A percentile compares a stretch with the other conserved stretches of the same genome.
phyloP scores from a whole-genome alignment of 2,888 invertebrate genomes.

The Cyaniris semiargus region DNA sequence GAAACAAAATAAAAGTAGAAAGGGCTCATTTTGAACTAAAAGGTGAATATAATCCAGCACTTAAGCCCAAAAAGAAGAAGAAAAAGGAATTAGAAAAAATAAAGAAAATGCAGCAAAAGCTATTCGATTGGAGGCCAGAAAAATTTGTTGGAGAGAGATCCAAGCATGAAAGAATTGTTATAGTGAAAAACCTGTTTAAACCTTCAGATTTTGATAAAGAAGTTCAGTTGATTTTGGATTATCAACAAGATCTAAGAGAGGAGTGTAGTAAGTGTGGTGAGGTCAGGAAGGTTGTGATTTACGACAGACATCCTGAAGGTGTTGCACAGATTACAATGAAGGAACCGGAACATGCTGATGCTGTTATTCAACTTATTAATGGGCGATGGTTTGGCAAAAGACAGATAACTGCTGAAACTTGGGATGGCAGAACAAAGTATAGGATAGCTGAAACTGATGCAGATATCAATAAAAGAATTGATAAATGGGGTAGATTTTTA shows the following conservation, averaged over 20 bases:
- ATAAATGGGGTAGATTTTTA: constrained; percentile 93
- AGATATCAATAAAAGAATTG: constrained; percentile 88
- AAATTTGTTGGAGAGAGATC: constrained; percentile 91
- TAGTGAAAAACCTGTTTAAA: constrained; percentile 96
- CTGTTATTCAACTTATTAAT: constrained; percentile 91
- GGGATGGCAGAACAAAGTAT: constrained; percentile 98
- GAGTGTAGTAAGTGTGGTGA: constrained; percentile 95
- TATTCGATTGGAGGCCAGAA: constrained; percentile 98
- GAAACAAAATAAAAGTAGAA: constrained; percentile 92
- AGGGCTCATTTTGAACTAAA: constrained; percentile 96
- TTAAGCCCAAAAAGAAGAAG: constrained; percentile 94
- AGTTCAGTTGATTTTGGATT: constrained; percentile 92
- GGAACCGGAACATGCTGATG: constrained; percentile 94
- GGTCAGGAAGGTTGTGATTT: constrained; percentile 93
- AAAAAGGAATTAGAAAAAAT: constrained; percentile 94
- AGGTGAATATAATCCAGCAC: constrained; percentile 94
- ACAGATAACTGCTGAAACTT: constrained; percentile 91
- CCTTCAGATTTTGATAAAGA: constrained; percentile 94
- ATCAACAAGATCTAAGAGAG: constrained; percentile 93
- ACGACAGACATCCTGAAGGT: constrained; percentile 96
- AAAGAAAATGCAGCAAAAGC: constrained; percentile 95
- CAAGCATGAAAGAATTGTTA: constrained; percentile 94
- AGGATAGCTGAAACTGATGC: constrained; percentile 94
- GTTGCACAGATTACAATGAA: constrained; percentile 95
- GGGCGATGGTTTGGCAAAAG: constrained; percentile 94